Evolutionary conservation across 2,113 vertebrate species (phyloP), one percentile per base, ranked within the genome.

Genomic region (Dendropsophus ebraccatus): DNA sequence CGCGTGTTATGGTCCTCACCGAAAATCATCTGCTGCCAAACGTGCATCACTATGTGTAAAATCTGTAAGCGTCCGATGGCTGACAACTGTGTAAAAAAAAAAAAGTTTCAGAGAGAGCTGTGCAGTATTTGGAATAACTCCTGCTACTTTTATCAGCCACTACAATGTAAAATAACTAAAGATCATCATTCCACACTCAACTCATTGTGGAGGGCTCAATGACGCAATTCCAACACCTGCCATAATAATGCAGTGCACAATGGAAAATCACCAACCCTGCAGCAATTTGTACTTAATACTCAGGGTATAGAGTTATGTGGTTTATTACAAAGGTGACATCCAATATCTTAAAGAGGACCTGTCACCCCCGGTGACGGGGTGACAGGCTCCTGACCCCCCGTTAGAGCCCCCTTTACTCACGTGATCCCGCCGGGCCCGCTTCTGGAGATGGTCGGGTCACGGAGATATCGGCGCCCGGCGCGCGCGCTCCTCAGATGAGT

Each of bases 201-300:
- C 52, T 9, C n/a, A 81, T 49, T 21, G 37, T 21, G 23, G 78
- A 30, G 11, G 13, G n/a, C 37, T 28, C 32, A 30, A 76, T 81
- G 60, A 81, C 79, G 79, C 79, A 49, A 49, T 50, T 45, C 41
- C 67, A 65, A 81, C 79, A 81, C n/a, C 79, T 81, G 79, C 58
- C n/a, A 28, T 49, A 25, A n/a, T 69, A 60, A 81, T 67, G 50
- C 8, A 35, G 19, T 21, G 56, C 30, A 28, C 41, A 65, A 19
- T 19, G 41, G 79, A 60, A 14, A 65, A 81, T 28, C 25, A 69
- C 56, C 41, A 67, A 19, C n/a, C n/a, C 11, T 41, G 13, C 77
- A 41, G 32, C 19, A 8, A 12, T 58, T 35, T 65, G 58, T 16
- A 49, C 79, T 47, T 62, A 14, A 19, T 25, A 47, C 23, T 17